phyloP scores from a whole-genome alignment of 2,113 vertebrate genomes.

The Ammospiza nelsoni region DNA sequence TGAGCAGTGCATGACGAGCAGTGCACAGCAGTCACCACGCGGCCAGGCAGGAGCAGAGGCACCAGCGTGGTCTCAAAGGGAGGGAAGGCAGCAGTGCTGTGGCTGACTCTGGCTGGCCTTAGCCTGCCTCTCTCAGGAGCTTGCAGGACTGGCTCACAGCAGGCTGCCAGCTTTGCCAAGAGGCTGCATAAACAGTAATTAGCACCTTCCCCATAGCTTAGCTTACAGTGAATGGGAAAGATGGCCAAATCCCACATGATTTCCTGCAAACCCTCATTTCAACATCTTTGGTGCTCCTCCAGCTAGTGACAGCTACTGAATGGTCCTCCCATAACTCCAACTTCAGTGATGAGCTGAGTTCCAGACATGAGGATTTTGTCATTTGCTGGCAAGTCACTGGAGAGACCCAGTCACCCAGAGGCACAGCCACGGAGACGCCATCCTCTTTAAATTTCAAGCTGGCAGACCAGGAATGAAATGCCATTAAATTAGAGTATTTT shows the following conservation, averaged over 20 bases:
- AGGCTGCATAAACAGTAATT: not conserved
- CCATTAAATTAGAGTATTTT: not conserved
- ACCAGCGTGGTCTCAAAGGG: not conserved
- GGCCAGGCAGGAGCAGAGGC: not conserved
- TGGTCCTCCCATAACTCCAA: not conserved
- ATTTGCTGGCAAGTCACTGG: not conserved
- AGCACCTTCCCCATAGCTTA: not conserved
- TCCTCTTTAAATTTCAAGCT: not conserved
- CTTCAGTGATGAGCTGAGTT: not conserved
- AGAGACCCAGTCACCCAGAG: not conserved
- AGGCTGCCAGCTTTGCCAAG: not conserved
- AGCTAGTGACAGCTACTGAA: not conserved
- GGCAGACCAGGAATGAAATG: not conserved
- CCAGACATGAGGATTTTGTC: not conserved
- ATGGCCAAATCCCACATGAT: not conserved
- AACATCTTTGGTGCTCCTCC: not conserved
- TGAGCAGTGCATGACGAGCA: not conserved
- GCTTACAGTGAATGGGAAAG: not conserved
- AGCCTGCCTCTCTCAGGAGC: not conserved
- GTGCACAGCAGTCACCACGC: not conserved
- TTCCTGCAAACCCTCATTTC: not conserved
- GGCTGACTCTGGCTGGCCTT: not conserved
- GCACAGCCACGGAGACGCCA: not conserved
- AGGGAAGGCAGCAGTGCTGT: accelerated
- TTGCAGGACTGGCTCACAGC: accelerated